Evolutionary conservation across 2,113 vertebrate species (phyloP).

Genomic region (Oreochromis tanganicae): DNA sequence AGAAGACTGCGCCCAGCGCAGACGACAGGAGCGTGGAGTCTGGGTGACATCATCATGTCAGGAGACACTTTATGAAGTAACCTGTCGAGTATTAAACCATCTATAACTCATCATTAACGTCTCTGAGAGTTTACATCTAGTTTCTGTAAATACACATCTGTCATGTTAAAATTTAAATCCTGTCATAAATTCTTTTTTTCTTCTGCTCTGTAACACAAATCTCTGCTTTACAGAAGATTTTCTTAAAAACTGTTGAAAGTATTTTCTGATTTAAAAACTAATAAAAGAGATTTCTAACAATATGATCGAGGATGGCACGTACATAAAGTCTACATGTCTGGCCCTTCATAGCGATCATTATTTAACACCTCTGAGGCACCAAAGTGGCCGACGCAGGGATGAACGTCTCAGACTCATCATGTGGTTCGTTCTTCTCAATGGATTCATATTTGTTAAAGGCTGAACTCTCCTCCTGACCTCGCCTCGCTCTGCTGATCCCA

Average conservation of each 20-base stretch:
- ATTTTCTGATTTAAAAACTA: background rate
- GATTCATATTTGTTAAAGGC: background rate
- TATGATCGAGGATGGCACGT: background rate
- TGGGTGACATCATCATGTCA: too few species aligned
- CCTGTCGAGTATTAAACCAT: too few species aligned
- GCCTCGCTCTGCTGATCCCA: slow-evolving; percentile 40
- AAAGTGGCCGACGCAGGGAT: background rate
- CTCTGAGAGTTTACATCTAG: too few species aligned
- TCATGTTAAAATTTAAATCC: too few species aligned
- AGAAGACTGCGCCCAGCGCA: too few species aligned
- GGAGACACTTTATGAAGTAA: too few species aligned
- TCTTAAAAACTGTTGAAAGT: background rate
- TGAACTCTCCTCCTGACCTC: slow-evolving; percentile 38
- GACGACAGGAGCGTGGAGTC: too few species aligned
- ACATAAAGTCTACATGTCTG: background rate
- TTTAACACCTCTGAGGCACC: background rate
- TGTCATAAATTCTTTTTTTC: too few species aligned
- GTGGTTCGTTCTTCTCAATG: background rate
- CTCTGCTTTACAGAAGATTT: too few species aligned
- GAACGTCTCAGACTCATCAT: background rate
- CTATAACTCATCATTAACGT: too few species aligned
- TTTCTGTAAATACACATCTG: too few species aligned
- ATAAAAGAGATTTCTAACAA: background rate
- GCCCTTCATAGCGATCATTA: background rate
- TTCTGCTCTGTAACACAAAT: too few species aligned